Base-by-base conservation (phyloP, 2,888 invertebrate species). In the Pristionchus japonicus region DNA sequence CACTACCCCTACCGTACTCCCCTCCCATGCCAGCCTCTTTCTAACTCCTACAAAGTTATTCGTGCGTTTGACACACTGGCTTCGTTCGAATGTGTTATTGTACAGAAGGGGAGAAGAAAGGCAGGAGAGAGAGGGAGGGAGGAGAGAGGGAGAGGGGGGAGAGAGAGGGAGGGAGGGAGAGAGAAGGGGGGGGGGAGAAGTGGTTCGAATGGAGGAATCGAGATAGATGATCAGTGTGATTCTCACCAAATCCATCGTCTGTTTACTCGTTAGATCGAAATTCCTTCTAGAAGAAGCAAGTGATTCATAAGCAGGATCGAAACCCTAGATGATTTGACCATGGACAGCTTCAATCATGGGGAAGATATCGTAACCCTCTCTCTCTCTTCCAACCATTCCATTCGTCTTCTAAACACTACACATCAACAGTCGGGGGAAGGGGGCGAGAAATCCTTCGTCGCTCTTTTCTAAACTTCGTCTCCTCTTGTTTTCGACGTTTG, bases 401-500 rank as follows among this genome's bases (percentile, higher is more conserved):
- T 70, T 70, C 70, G 20, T 80, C 37, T 34, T 74, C 34, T 40
- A 74, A 40, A 74, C 74, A 74, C 27, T n/a, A 47, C 80, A n/a
- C 43, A 40, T 27, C 27, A 27, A 80, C 80, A 47, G 80, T 43
- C 43, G 11, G 17, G 40, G 34, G 40, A 17, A 15, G 37, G 23
- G 74, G 74, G 34, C 20, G 31, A 23, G 74, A 74, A 80, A 80
- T 80, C 80, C 74, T 61, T n/a, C 61, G n/a, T 11, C 27, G n/a
- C 61, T 61, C 37, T 37, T 70, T 70, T 70, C 70, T 70, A 70
- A 70, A 70, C 70, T 70, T 70, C 37, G 70, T 37, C 70, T 31
- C 34, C 80, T n/a, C n/a, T 80, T 80, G 80, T 80, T 80, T 80
- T 80, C 43, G 80, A 80, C 80, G 80, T 80, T 80, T 80, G 80